Base-by-base conservation (phyloP, 1,140 invertebrate genomes). In the Orius laevigatus region DNA sequence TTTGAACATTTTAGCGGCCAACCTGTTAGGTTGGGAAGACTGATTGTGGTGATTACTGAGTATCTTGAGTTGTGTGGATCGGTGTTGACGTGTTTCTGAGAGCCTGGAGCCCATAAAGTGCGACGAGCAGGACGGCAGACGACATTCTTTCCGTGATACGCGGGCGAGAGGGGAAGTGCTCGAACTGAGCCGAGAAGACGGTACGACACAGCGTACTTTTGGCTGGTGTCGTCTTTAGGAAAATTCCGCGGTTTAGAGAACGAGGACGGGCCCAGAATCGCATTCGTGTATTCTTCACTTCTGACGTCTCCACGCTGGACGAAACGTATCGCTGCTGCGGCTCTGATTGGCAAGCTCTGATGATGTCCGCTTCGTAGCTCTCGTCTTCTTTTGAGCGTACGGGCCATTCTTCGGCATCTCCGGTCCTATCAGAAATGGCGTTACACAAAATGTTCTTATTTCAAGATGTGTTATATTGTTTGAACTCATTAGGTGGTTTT, bases 111-210 rank as follows among this genome's bases (percentile, higher is more conserved):
- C 59, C 33, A 60, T 50, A 47, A 57, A 60, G 18, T 56, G 52
- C 18, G 51, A 48, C 35, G 47, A 48, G 36, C 59, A 60, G 14
- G 56, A 46, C 9, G 55, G 50, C 59, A 60, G 16, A 57, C 55
- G 50, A 59, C 59, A 25, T 58, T 57, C 34, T 55, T 56, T 36
- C 46, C 43, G 42, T 54, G 49, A 41, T 59, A 57, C 4, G 52
- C 50, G 9, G 20, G 36, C n/a, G 51, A 36, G 8, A 53, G 49
- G 2, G n/a, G 55, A 42, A 48, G 54, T 36, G 33, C 19, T 25
- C 48, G 50, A 50, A 57, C 58, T 63, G 63, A 63, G 63, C 63
- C 59, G 63, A 60, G 54, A 55, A 57, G 59, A 60, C 61, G 62
- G 63, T 62, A 65, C 64, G 43, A 45, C 43, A 45, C 3, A 32